Evolutionary conservation across 2,113 vertebrate species (phyloP).

Genomic region (Petaurus breviceps): DNA sequence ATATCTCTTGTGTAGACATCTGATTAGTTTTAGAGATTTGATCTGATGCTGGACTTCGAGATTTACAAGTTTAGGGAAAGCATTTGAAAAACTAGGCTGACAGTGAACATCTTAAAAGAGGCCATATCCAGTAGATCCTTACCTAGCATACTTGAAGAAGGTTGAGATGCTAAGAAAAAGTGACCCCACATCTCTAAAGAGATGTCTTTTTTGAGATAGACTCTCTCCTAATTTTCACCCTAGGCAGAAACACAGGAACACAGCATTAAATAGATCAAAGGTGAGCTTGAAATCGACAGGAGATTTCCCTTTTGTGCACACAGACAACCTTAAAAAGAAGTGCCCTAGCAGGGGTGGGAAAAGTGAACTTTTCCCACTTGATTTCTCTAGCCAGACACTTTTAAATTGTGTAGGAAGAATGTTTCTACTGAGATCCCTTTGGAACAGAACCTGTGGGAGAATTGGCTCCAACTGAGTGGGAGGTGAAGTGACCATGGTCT

Average conservation of each 20-base stretch:
- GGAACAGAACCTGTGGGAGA: neutral
- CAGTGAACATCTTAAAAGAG: neutral
- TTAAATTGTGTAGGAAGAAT: neutral
- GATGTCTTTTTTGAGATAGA: neutral
- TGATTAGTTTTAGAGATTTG: constrained; percentile 39
- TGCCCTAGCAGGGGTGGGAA: neutral
- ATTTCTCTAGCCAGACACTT: neutral
- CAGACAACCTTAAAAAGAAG: neutral
- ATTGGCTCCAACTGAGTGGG: neutral
- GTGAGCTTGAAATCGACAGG: neutral
- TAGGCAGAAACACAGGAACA: neutral
- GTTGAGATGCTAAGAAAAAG: neutral
- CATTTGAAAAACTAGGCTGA: neutral
- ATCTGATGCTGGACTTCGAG: neutral
- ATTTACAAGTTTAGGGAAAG: neutral
- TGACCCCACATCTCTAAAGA: neutral
- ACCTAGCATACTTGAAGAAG: neutral
- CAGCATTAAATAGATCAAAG: neutral
- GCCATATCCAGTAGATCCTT: neutral
- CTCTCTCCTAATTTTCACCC: constrained; percentile 39
- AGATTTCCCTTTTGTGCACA: neutral
- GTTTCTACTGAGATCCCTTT: neutral
- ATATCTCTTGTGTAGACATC: neutral
- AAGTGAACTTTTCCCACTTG: neutral
- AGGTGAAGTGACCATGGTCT: neutral